A percentile compares a stretch with the other conserved stretches of the same genome.
Conservation (phyloP, 2,113 vertebrate species). For the Antechinus flavipes region DNA sequence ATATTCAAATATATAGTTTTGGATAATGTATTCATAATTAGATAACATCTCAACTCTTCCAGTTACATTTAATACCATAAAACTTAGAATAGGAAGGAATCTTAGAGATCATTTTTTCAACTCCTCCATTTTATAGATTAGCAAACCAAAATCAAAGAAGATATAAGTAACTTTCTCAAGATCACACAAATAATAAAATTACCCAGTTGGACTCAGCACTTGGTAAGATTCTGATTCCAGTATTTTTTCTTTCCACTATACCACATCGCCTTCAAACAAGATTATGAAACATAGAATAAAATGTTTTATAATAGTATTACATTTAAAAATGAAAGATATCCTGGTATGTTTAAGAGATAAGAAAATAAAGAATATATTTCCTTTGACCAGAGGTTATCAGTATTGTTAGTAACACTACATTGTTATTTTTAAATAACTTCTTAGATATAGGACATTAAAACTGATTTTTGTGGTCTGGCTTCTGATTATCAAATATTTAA, state of each 20-base stretch:
- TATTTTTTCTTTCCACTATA: background rate
- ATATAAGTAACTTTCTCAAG: background rate
- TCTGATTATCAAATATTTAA: constrained; percentile 5
- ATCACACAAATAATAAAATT: background rate
- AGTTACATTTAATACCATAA: background rate
- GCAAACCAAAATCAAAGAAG: background rate
- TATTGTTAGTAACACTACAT: background rate
- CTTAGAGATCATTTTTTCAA: background rate
- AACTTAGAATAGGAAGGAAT: background rate
- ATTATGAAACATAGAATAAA: background rate
- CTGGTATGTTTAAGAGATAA: background rate
- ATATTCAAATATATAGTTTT: background rate
- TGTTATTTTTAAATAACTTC: background rate
- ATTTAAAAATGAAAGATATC: background rate
- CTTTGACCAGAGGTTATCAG: background rate
- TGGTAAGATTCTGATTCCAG: background rate
- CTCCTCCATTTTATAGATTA: background rate
- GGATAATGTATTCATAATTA: background rate
- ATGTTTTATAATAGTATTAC: background rate
- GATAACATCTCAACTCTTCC: background rate
- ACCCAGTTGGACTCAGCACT: background rate
- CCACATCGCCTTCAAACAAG: background rate
- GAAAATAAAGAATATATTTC: background rate
- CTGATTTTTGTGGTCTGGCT: constrained; percentile 16
- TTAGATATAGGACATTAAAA: constrained; percentile 20